phyloP scores from a whole-genome alignment of 2,888 invertebrate species.

The Pseudococcus viburni region DNA sequence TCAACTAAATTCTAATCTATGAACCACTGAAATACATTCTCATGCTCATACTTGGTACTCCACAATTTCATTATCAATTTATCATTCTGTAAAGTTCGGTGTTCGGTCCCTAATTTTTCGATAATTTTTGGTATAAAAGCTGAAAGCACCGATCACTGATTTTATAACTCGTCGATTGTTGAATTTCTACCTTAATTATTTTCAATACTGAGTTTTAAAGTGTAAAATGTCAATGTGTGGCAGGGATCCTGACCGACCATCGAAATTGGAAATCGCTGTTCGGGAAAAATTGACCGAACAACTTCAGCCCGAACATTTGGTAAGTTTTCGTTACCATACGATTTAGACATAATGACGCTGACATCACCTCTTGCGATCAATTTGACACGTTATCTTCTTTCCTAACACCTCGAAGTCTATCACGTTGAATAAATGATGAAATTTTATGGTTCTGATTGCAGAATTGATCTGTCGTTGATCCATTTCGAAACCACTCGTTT shows the following conservation, averaged over 20 bases:
- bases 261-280: background rate
- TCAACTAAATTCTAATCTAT: background rate
- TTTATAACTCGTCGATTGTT: background rate
- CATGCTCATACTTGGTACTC: background rate
- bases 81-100: background rate
- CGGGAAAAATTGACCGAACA: slow-evolving; percentile 41
- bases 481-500: slow-evolving; percentile 5
- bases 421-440: slow-evolving; percentile 9
- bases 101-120: background rate
- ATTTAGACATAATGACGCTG: background rate
- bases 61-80: background rate
- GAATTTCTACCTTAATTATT: background rate
- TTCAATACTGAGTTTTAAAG: background rate
- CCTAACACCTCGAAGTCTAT: background rate
- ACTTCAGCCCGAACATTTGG: slow-evolving; percentile 53
- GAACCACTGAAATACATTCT: background rate
- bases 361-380: background rate
- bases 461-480: slow-evolving; percentile 43
- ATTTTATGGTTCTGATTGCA: slow-evolving; percentile 60
- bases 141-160: background rate
- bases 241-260: slow-evolving; percentile 34
- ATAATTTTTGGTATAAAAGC: no score
- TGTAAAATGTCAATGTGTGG: slow-evolving; percentile 21
- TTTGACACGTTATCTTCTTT: slow-evolving; percentile 35
- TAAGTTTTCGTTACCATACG: background rate